Base-by-base conservation (phyloP, 2,113 vertebrate genomes). In the Thamnophis sirtalis region DNA sequence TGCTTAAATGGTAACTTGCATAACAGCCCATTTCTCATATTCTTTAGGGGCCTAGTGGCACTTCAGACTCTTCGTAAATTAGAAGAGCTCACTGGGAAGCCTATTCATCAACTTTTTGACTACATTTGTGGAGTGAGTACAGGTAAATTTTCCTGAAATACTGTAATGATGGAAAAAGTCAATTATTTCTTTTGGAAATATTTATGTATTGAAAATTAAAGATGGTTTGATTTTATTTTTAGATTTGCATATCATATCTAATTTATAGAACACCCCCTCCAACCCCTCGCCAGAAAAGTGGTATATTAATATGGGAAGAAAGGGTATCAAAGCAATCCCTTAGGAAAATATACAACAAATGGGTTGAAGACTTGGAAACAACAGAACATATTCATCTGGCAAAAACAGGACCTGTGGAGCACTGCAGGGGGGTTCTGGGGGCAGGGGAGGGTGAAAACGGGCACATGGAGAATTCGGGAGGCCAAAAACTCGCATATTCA, bases 71-170 rank as follows among this genome's bases (percentile, higher is more conserved):
- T 99, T 68, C 97, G 98, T 89, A 98, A 98, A 96, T 96, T 99
- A 94, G 99, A 99, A 96, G 97, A 98, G 90, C 96, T 99, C 94
- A 99, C 99, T 84, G 99, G 99, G 92, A 99, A 99, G 95, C 98
- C 98, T 0, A 96, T 99, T 96, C 98, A 99, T 97, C 98, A 99
- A 93, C 98, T 99, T 84, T 99, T 99, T 96, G 99, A 99, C 97
- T 99, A 99, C 95, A 99, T 99, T 92, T 99, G 99, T 97, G 99
- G 99, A 33, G 99, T 99, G 94, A 99, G 99, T 97, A 99, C 99
- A 98, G 99, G 99, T 99, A 98, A 94, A 22, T 91, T 85, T 68
- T 43, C 22, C 24, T 60, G 43, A 24, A 92, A 84, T 6, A 73
- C 4, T n/a, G 3, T 33, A 5, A 28, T n/a, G 13, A 50, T 56